These are phyloP conservation scores for Tipula lateralis DNA, from an alignment of 2,888 invertebrate genomes.

Conservation along the genomic window DNA sequence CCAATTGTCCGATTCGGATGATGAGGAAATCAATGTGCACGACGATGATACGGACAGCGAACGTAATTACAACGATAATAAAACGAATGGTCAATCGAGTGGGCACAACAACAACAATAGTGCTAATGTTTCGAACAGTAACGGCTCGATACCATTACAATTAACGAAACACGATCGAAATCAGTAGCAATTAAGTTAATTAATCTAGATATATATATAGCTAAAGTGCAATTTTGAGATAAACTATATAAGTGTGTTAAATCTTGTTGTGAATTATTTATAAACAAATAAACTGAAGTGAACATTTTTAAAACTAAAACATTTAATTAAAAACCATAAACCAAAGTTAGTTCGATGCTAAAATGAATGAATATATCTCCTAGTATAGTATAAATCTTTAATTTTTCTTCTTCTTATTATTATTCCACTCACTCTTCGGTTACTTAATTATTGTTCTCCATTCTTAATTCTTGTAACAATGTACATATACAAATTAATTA, in stretches of 20 bases:
- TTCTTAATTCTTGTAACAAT: background rate
- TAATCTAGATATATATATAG: background rate
- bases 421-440: background rate
- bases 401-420: background rate
- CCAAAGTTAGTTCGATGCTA: constrained; percentile 30
- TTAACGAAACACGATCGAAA: constrained; percentile 48
- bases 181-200: constrained; percentile 28
- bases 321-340: constrained; percentile 25
- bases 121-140: background rate
- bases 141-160: constrained; percentile 41
- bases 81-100: background rate
- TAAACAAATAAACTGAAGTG: background rate
- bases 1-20: constrained; percentile 46
- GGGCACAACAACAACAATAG: background rate
- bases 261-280: background rate
- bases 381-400: background rate
- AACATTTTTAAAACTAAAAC: background rate
- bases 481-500: background rate
- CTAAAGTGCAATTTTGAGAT: background rate
- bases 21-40: constrained; percentile 82
- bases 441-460: no score
- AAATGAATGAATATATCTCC: background rate
- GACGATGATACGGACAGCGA: constrained; percentile 66
- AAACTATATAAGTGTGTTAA: background rate
- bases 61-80: constrained; percentile 6